Evolutionary conservation across 1,140 invertebrate genomes (phyloP).

Genomic region (Musca domestica): DNA sequence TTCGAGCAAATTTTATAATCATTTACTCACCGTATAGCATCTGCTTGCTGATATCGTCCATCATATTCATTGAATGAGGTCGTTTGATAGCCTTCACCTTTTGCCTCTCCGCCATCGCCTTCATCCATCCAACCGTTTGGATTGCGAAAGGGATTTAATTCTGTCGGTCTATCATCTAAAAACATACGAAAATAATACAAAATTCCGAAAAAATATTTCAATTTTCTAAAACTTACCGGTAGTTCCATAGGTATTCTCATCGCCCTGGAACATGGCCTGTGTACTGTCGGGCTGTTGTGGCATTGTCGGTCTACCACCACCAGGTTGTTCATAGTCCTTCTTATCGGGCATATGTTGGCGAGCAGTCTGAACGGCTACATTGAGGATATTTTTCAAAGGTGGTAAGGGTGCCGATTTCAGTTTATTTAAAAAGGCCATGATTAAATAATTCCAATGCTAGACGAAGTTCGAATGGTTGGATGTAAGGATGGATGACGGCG

Average conservation of each 20-base stretch:
- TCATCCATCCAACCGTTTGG: conserved; percentile 40
- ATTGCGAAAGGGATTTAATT: conserved; percentile 52
- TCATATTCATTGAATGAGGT: conserved; percentile 51
- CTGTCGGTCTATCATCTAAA: conserved; percentile 36
- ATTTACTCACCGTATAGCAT: conserved; percentile 46
- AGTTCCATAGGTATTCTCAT: conserved; percentile 11
- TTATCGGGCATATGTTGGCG: conserved; percentile 74
- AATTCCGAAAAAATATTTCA: background rate
- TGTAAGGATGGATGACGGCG: background rate
- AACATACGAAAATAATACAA: conserved; percentile 8
- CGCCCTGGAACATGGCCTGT: conserved; percentile 37
- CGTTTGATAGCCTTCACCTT: conserved; percentile 39
- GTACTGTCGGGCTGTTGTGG: conserved; percentile 48
- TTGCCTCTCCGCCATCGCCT: conserved; percentile 34
- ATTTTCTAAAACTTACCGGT: background rate
- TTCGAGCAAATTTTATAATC: too few species aligned
- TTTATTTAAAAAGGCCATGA: conserved; percentile 53
- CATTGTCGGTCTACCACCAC: conserved; percentile 37
- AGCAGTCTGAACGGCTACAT: conserved; percentile 76
- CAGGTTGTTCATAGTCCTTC: conserved; percentile 51
- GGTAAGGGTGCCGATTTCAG: conserved; percentile 58
- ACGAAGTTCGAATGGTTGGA: background rate
- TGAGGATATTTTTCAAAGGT: conserved; percentile 70
- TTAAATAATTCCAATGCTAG: conserved; percentile 16
- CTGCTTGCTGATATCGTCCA: conserved; percentile 53